Percentiles rank a stretch among this genome's conserved stretches.
phyloP scores from a whole-genome alignment of 2,888 invertebrate genomes.

The Zhengitettix transpicula region DNA sequence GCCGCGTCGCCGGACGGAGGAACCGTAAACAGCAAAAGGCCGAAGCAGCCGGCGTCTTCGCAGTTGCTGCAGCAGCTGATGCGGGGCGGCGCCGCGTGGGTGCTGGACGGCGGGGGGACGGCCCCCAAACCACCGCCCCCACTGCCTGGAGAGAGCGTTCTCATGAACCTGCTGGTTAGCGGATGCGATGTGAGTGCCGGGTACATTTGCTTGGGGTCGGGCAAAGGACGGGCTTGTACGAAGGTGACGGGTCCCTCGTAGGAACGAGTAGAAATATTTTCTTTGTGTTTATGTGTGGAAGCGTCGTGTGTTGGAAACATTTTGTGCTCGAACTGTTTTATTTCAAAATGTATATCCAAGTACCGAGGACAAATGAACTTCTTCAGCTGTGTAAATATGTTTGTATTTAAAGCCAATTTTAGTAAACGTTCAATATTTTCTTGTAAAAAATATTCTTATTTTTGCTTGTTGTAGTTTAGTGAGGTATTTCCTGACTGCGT shows the following conservation, averaged over 20 bases:
- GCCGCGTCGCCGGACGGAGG: not conserved
- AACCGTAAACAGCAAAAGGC: not conserved
- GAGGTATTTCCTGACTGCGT: too few relatives aligned
- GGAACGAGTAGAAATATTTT: too few relatives aligned
- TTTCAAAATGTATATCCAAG: not conserved
- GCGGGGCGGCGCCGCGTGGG: conserved; percentile 5
- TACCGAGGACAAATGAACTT: not conserved
- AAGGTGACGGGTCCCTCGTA: too few relatives aligned
- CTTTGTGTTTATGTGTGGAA: not conserved
- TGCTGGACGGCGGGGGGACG: conserved; percentile 7
- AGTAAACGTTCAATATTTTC: too few relatives aligned
- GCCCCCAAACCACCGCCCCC: conserved; percentile 1
- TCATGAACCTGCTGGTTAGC: conserved; percentile 88
- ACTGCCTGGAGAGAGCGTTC: conserved; percentile 50
- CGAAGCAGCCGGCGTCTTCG: not conserved
- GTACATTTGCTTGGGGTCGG: conserved; percentile 61
- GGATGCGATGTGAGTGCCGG: conserved; percentile 90
- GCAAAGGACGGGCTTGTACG: not conserved
- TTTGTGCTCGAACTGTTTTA: not conserved
- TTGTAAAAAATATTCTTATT: too few relatives aligned
- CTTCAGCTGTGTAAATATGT: not conserved
- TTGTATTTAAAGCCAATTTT: too few relatives aligned
- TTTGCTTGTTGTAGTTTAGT: too few relatives aligned
- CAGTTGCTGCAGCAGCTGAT: conserved; percentile 22
- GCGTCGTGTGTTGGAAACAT: not conserved